Conservation (phyloP, 2,113 vertebrate genomes). For the Anthoscopus minutus region DNA sequence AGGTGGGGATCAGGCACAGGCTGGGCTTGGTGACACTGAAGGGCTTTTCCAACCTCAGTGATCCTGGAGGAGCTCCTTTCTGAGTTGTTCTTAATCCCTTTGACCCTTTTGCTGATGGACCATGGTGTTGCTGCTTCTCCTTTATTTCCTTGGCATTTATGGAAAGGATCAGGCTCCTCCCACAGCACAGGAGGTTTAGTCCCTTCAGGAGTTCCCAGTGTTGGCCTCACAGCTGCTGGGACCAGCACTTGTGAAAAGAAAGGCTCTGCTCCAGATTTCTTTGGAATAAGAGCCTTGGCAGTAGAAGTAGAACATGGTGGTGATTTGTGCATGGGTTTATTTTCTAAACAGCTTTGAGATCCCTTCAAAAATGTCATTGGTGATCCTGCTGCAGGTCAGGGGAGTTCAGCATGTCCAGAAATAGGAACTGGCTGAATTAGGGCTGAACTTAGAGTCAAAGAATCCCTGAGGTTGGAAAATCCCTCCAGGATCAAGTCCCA, state of each 20-base stretch:
- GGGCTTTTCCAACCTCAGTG: background rate
- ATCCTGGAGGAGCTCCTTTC: background rate
- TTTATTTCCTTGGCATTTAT: background rate
- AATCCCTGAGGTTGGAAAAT: background rate
- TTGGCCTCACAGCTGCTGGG: background rate
- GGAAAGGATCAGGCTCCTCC: background rate
- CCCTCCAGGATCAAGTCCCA: accelerated
- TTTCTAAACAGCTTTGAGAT: background rate
- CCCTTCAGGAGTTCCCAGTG: background rate
- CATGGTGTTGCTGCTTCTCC: background rate
- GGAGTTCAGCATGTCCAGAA: background rate
- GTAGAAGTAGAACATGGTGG: background rate
- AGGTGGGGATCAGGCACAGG: background rate
- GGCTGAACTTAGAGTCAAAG: background rate
- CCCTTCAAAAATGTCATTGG: background rate
- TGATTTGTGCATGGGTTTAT: background rate
- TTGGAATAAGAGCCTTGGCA: background rate
- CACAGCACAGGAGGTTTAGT: background rate
- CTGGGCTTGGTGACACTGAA: background rate
- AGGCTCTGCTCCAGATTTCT: background rate
- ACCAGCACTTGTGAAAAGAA: background rate
- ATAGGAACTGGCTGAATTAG: background rate
- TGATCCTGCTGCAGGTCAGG: background rate
- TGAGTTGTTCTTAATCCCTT: background rate
- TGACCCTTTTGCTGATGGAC: background rate